Conservation (phyloP, 2,888 invertebrate species). For the Mythimna ferrago region DNA sequence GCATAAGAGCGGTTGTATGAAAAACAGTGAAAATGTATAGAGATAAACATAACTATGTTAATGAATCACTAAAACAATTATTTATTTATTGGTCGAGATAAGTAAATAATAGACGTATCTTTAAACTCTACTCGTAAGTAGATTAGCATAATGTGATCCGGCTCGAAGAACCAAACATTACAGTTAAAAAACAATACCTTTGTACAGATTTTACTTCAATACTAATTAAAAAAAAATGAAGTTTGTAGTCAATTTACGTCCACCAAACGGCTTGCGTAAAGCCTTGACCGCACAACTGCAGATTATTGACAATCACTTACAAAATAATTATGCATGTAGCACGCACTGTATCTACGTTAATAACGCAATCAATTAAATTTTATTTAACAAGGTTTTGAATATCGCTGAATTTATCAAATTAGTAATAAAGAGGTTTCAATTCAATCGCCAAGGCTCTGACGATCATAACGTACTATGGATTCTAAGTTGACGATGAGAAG, state of each 20-base stretch:
- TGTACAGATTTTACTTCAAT: too few relatives aligned
- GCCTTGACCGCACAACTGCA: constrained; percentile 10
- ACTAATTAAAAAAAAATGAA: too few relatives aligned
- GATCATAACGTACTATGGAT: too few relatives aligned
- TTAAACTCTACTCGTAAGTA: not conserved
- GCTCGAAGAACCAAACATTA: constrained; percentile 8
- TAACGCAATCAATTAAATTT: not conserved
- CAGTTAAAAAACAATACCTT: too few relatives aligned
- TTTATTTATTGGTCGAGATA: constrained; percentile 2
- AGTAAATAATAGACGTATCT: not conserved
- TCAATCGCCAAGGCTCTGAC: too few relatives aligned
- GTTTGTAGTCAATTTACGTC: too few relatives aligned
- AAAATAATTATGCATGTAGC: constrained; percentile 11
- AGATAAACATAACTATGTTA: not conserved
- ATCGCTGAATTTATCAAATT: not conserved
- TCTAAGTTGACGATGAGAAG: too few relatives aligned
- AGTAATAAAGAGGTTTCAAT: not conserved
- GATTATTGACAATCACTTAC: constrained; percentile 24
- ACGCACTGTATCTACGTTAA: constrained; percentile 14
- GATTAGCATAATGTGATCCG: not conserved
- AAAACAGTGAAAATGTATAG: too few relatives aligned
- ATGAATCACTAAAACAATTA: not conserved
- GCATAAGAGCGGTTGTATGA: too few relatives aligned
- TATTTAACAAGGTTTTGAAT: not conserved
- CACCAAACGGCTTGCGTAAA: not conserved